Evolutionary conservation across 2,113 vertebrate genomes (phyloP), one percentile per base, ranked within the genome.

Genomic region (Anser brachyrhynchus): DNA sequence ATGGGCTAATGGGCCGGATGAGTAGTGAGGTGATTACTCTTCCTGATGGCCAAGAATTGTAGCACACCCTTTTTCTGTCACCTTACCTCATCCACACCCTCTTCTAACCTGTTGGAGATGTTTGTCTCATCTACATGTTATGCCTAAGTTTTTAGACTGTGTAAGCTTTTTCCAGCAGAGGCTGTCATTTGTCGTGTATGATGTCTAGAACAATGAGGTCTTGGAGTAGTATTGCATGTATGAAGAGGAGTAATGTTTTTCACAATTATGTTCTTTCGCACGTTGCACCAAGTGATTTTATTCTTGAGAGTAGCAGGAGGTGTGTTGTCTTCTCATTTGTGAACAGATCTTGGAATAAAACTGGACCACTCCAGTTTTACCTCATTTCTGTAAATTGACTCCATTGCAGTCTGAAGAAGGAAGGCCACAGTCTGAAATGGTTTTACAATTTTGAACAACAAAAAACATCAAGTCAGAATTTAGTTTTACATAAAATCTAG

Each of bases 31-130:
- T 76, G 84, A 95, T 96, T 96, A 84, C 57, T 90, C 92, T 96
- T 96, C 90, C 86, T 87, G 76, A 93, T 95, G 83, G 69, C 73
- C 49, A 65, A 19, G 82, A 96, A 92, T 84, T 93, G 67, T 80
- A 94, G 58, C 90, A 90, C 94, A 88, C 94, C 94, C 95, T 93
- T 72, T 33, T 96, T 96, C 83, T 93, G 92, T 89, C 92, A 78
- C 83, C 66, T 90, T 87, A 62, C 77, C 59, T 93, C 85, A 81
- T 93, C 88, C 94, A 90, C 92, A 49, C 92, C 95, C 90, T 78
- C 5, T 95, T 93, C 66, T 67, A 79, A 92, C 91, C 84, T 92
- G 93, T 65, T 8, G 10, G 89, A 92, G 84, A 49, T 75, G 89
- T 82, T 92, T 95, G 73, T 84, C 88, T 92, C 85, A 89, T 90